Evolutionary conservation across 2,797 vertebrate genomes (phyloP).

Genomic region (Acrocephalus scirpaceus): DNA sequence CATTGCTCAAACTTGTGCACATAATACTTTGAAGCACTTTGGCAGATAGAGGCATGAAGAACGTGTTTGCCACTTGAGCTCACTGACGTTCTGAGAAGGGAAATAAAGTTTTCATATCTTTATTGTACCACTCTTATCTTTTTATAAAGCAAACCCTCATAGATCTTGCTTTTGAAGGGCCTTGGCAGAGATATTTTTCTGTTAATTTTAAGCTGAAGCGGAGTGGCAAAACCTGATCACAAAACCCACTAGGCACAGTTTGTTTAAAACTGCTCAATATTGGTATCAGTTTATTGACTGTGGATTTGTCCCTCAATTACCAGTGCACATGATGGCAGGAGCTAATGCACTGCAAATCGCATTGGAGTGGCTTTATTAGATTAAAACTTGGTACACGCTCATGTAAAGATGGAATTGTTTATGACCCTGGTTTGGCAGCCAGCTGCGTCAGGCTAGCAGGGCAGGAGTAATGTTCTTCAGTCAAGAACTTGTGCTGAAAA

Average conservation of each 20-base stretch:
- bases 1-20: constrained; percentile 3
- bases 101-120: constrained; percentile 46
- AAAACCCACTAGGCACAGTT: not conserved
- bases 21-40: not conserved
- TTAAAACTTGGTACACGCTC: not conserved
- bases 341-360: not conserved
- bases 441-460: not conserved
- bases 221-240: not conserved
- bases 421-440: not conserved
- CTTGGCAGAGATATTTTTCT: constrained; percentile 13
- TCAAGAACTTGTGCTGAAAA: not conserved
- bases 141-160: not conserved
- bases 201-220: constrained; percentile 22
- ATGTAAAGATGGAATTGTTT: constrained; percentile 6
- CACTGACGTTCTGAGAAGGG: not conserved
- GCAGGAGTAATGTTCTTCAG: not conserved
- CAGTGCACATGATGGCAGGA: not conserved
- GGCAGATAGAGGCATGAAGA: not conserved
- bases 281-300: constrained; percentile 21
- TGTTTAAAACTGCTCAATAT: constrained; percentile 1
- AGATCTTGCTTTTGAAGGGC: constrained; percentile 43
- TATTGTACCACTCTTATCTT: constrained; percentile 46
- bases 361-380: not conserved
- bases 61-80: not conserved
- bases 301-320: constrained; percentile 26